phyloP scores from a whole-genome alignment of 2,113 vertebrate species.

The Vireo altiloquus region DNA sequence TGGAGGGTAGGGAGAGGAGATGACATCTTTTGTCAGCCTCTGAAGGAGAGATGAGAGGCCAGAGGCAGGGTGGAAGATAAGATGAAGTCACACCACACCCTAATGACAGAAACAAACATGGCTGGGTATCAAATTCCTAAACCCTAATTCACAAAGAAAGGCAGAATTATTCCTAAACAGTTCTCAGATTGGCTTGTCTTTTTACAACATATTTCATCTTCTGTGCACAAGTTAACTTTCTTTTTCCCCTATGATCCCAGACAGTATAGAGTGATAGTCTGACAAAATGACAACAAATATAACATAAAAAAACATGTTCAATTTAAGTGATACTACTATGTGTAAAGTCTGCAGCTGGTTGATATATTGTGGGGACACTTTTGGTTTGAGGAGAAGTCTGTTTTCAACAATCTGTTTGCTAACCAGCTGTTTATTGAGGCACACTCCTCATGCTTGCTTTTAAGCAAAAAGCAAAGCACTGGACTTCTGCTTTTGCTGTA shows the following conservation, averaged over 20 bases:
- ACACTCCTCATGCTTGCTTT: fast-evolving
- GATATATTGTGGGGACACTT: background rate
- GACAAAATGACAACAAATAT: background rate
- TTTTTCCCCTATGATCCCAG: background rate
- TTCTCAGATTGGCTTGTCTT: background rate
- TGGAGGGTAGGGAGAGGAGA: background rate
- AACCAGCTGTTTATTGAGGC: background rate
- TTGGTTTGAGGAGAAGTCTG: background rate
- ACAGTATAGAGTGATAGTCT: background rate
- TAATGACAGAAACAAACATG: background rate
- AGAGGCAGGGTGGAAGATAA: background rate
- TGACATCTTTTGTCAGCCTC: background rate
- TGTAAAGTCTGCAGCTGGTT: background rate
- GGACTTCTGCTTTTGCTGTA: background rate
- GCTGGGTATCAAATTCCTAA: background rate
- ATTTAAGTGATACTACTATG: background rate
- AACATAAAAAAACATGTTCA: background rate
- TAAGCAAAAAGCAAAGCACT: background rate
- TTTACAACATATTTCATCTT: background rate
- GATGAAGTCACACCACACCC: background rate
- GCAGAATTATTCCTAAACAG: background rate
- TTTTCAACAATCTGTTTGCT: background rate
- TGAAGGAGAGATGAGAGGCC: background rate
- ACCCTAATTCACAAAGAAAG: background rate
- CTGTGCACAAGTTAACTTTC: background rate